These are phyloP conservation scores for Crypturellus undulatus DNA, from an alignment of 2,113 vertebrate genomes.

Conservation along the genomic window DNA sequence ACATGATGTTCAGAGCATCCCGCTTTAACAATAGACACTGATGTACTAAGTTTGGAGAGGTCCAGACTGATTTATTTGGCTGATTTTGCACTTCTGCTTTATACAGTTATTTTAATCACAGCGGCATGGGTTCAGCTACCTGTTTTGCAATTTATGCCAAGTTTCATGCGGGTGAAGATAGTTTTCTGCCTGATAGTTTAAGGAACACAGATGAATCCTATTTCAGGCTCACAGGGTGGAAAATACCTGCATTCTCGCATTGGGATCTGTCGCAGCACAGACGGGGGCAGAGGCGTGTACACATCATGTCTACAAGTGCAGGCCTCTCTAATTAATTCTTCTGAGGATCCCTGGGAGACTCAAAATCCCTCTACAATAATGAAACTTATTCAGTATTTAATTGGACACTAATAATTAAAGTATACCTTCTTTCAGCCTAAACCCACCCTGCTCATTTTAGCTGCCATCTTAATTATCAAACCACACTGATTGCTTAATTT, in stretches of 20 bases:
- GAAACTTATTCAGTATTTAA: slow-evolving; percentile 61
- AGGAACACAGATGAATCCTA: neutral
- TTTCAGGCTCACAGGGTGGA: neutral
- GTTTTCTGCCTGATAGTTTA: neutral
- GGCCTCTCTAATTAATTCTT: slow-evolving; percentile 60
- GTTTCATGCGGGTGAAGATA: neutral
- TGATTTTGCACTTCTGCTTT: neutral
- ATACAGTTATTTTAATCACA: neutral
- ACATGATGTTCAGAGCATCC: neutral
- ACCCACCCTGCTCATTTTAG: neutral
- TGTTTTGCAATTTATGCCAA: neutral
- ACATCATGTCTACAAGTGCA: slow-evolving; percentile 16
- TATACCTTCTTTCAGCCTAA: slow-evolving; percentile 45
- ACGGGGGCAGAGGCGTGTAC: neutral
- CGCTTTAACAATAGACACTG: neutral
- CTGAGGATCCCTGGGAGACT: slow-evolving; percentile 23
- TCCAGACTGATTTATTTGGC: neutral
- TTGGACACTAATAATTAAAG: slow-evolving; percentile 72
- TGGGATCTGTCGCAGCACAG: neutral
- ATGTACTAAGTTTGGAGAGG: neutral
- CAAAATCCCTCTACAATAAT: slow-evolving; percentile 55
- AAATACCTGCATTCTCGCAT: neutral
- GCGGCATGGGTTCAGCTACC: neutral
- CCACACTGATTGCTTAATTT: neutral
- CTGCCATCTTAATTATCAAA: slow-evolving; percentile 30